Evolutionary conservation across 2,888 invertebrate genomes (phyloP), one percentile per base, ranked within the genome.

Genomic region (Cryptocephalus moraei): DNA sequence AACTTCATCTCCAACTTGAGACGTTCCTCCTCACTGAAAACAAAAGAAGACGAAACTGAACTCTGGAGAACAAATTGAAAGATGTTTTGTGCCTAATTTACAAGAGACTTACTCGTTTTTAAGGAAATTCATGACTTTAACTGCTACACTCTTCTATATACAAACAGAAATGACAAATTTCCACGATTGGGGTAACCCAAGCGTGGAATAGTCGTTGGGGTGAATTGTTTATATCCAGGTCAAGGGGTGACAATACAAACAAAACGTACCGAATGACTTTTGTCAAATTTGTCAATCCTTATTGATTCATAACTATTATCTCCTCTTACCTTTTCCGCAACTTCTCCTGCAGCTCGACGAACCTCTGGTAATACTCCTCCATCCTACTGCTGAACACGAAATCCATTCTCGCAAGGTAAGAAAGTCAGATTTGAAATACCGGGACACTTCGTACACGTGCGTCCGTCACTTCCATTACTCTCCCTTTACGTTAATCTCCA

Each of bases 1-100:
- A 76, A 71, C 63, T 75, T 75, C 55, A 74, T 71, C 61, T 77
- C 76, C 55, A 77, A 61, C 57, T 72, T 69, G 49, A 75, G 65
- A 6, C 77, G 71, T 63, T 75, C 74, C 58, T 75, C 73, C 62
- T 77, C 77, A 57, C 77, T 77, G 53, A 42, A 67, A 67, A 31
- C 39, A 48, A 39, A 46, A 40, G 41, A 49, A 49, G 43, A 34
- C n/a, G 34, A 9, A 34, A 34, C n/a, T 34, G n/a, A 34, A 34
- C n/a, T n/a, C n/a, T n/a, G n/a, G n/a, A 22, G 2, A 6, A 22
- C 22, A 22, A 22, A 22, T 2, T 22, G 22, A 6, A 2, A 22
- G 6, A 2, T 22, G 2, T 22, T 22, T 22, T 22, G 22, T n/a
- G n/a, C n/a, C n/a, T n/a, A n/a, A n/a, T 22, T 22, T 22, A 22